These are phyloP conservation scores for Bugulina stolonifera DNA, from an alignment of 2,888 invertebrate genomes.

Conservation along the genomic window DNA sequence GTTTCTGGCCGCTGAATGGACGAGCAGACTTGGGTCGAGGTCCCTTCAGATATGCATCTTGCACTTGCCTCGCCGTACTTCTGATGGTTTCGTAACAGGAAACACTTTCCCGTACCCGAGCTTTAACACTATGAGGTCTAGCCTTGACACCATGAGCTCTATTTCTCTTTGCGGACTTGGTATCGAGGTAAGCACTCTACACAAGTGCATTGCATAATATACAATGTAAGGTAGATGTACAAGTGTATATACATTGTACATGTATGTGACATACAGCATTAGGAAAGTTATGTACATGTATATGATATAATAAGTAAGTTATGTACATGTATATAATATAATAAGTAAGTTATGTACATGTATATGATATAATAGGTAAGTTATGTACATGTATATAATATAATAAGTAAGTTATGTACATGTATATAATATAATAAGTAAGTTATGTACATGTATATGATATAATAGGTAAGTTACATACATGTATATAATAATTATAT, in stretches of 20 bases:
- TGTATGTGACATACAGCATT: background rate
- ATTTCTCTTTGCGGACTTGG: background rate
- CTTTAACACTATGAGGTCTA: background rate
- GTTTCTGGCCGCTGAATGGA: background rate
- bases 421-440: background rate
- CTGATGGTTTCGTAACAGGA: background rate
- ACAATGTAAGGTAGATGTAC: background rate
- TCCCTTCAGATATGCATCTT: constrained; percentile 14
- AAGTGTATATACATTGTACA: background rate
- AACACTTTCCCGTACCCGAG: background rate
- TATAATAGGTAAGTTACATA: background rate
- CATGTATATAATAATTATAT: background rate
- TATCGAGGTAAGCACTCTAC: background rate
- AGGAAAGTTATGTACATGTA: background rate
- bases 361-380: background rate
- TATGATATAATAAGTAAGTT: background rate
- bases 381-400: background rate
- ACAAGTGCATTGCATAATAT: background rate
- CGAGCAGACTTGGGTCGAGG: constrained; percentile 4
- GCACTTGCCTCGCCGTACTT: background rate
- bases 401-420: background rate
- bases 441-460: background rate
- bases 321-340: background rate
- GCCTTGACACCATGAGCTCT: too few relatives aligned
- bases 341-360: background rate